phyloP scores from a whole-genome alignment of 1,140 invertebrate genomes.

The Hyphantria cunea region DNA sequence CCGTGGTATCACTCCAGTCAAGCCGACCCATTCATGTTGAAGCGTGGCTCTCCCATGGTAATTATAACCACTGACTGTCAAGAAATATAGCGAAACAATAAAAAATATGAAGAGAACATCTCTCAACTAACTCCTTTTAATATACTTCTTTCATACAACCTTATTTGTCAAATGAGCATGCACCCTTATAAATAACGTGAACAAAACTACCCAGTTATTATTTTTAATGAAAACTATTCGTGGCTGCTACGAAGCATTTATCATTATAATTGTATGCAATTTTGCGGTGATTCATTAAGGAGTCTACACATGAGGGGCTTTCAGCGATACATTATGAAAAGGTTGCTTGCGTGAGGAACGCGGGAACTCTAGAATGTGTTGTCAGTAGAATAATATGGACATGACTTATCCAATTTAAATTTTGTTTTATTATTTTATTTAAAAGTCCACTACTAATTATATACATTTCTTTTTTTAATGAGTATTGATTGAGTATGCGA shows the following conservation, averaged over 20 bases:
- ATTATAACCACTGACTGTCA: no score
- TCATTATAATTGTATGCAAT: conserved; percentile 53
- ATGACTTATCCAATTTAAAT: conserved; percentile 16
- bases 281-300: conserved; percentile 57
- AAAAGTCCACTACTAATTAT: not conserved
- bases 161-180: no score
- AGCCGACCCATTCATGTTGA: no score
- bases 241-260: conserved; percentile 21
- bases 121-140: no score
- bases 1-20: no score
- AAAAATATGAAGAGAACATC: no score
- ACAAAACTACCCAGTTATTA: not conserved
- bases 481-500: no score
- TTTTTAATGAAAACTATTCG: conserved; percentile 13
- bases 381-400: conserved; percentile 39
- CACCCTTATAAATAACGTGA: no score
- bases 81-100: no score
- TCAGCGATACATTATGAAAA: conserved; percentile 59
- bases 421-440: not conserved
- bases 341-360: conserved; percentile 59
- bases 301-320: conserved; percentile 55
- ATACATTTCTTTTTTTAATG: not conserved
- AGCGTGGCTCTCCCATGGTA: no score
- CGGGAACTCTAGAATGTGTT: conserved; percentile 56
- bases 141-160: no score